phyloP scores from a whole-genome alignment of 2,113 vertebrate genomes.

The Spea multiplicata region DNA sequence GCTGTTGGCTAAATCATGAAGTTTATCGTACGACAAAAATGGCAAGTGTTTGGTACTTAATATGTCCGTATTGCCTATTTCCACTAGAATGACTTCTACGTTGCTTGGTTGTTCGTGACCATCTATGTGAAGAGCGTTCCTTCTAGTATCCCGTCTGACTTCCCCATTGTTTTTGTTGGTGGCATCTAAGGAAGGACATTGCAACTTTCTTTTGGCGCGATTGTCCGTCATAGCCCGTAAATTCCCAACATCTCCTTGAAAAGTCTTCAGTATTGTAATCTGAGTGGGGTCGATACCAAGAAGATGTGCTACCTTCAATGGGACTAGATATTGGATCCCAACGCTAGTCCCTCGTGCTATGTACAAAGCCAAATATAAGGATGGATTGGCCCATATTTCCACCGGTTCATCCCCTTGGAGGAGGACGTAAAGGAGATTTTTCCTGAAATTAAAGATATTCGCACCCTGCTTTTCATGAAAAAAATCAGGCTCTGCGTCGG shows the following conservation, averaged over 20 bases:
- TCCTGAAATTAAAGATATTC: slow-evolving; percentile 64
- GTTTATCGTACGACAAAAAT: slow-evolving; percentile 49
- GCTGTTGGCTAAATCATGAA: slow-evolving; percentile 56
- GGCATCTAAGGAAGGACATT: slow-evolving; percentile 54
- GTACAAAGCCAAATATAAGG: slow-evolving; percentile 62
- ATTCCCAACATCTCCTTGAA: slow-evolving; percentile 56
- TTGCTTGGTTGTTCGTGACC: not conserved
- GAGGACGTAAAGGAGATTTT: slow-evolving; percentile 68
- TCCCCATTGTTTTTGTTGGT: not conserved
- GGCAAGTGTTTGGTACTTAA: not conserved
- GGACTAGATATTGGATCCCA: slow-evolving; percentile 25
- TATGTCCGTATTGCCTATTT: slow-evolving; percentile 58
- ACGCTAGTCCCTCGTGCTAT: slow-evolving; percentile 44
- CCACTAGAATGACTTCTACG: slow-evolving; percentile 56
- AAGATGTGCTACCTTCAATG: slow-evolving; percentile 51
- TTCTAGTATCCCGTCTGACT: slow-evolving; percentile 26
- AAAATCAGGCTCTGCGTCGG: slow-evolving; percentile 49
- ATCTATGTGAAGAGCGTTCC: not conserved
- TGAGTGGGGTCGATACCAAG: slow-evolving; percentile 56
- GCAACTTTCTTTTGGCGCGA: slow-evolving; percentile 56
- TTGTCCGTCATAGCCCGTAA: slow-evolving; percentile 57
- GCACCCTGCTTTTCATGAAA: slow-evolving; percentile 46
- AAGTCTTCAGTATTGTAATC: slow-evolving; percentile 54
- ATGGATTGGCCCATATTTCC: slow-evolving; percentile 58
- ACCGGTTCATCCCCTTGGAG: slow-evolving; percentile 61